A percentile compares a stretch with the other conserved stretches of the same genome.
Conservation (phyloP, 1,140 invertebrate genomes). For the Holcopasites calliopsidis region DNA sequence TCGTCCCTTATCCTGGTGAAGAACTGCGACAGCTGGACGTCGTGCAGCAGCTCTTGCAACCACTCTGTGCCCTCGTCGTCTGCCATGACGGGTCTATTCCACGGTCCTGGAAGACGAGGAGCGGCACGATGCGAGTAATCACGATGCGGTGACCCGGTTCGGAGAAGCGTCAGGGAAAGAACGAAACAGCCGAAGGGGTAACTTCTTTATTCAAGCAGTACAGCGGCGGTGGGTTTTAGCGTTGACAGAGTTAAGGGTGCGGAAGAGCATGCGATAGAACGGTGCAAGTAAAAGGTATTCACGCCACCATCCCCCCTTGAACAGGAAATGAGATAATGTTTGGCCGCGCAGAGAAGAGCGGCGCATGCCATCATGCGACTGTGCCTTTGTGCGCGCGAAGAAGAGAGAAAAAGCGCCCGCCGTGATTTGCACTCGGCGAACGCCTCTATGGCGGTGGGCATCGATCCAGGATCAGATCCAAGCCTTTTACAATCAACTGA, state of each 20-base stretch:
- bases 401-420: neutral
- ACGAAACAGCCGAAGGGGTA: no score
- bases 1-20: constrained; percentile 94
- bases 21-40: constrained; percentile 96
- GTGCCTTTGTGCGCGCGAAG: neutral
- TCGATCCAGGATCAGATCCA: no score
- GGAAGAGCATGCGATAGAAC: no score
- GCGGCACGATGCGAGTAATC: neutral
- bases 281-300: constrained; percentile 13
- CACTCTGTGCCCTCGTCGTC: constrained; percentile 87
- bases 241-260: no score
- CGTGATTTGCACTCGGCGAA: neutral
- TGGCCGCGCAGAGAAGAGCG: neutral
- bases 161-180: neutral
- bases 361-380: constrained; percentile 7
- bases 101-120: neutral
- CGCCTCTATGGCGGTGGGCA: neutral
- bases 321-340: constrained; percentile 56
- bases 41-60: constrained; percentile 90
- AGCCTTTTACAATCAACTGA: no score
- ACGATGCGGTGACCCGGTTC: neutral
- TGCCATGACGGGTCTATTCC: constrained; percentile 65
- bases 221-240: no score
- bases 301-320: constrained; percentile 4
- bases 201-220: neutral